Evolutionary conservation across 1,140 invertebrate genomes (phyloP), one percentile per base, ranked within the genome.

Genomic region (Alviniconcha marisindica): DNA sequence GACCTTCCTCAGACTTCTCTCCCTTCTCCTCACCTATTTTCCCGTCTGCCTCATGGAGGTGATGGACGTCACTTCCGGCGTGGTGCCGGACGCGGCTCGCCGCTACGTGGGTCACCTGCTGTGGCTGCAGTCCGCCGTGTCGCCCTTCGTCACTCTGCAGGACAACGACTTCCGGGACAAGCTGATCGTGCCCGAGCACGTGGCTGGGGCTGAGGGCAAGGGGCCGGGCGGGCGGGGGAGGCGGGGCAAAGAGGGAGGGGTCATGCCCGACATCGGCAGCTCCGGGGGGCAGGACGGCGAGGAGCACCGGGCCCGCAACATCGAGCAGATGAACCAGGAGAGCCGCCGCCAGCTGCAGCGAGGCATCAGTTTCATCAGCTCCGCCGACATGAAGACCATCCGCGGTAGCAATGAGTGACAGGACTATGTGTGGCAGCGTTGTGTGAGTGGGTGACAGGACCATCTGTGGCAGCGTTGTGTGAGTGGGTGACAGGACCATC

Each of bases 81-180:
- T 60, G 36, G 14, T 78, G 0, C 51, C 77, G 18, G 77, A 78
- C 1, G 56, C 77, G 14, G 77, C 28, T 18, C 77, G 60, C 77
- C 48, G 77, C 31, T 78, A 78, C 48, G 36, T 78, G 21, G 51
- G 77, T 5, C 56, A 60, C 51, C 33, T 78, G 2, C 56, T 60
- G 33, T 78, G 77, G 51, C 48, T 60, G 51, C 77, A 78, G 77
- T 78, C 77, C 15, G 51, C n/a, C 28, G 31, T 78, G 28, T 78
- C 77, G 3, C 77, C 77, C 56, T 78, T 78, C 31, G 51, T 78
- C 51, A 78, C 77, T 28, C 77, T 78, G 31, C 77, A 78, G 77
- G 77, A 78, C 51, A 33, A 78, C 56, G 77, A 78, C 28, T 78
- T 78, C 77, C 28, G 51, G 36, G 48, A 78, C 14, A 56, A 60